Evolutionary conservation across 2,888 invertebrate genomes (phyloP).

Genomic region (Saturnia japonica): DNA sequence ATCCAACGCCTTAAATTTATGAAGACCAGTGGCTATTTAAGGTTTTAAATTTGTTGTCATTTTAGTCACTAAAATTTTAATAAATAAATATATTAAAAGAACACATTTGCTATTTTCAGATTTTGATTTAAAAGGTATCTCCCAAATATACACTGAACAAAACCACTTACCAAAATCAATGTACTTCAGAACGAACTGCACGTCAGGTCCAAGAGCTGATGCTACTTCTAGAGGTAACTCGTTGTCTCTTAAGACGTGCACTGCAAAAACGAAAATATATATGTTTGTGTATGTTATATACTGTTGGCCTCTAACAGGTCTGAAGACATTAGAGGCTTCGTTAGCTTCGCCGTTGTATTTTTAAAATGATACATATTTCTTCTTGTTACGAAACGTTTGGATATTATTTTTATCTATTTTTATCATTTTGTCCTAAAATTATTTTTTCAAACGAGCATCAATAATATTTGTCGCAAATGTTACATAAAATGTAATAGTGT

Average conservation of each 20-base stretch:
- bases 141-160: not conserved
- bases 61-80: not conserved
- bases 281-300: no score
- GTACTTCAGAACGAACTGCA: constrained; percentile 83
- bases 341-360: no score
- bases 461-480: not conserved
- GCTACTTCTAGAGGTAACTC: constrained; percentile 84
- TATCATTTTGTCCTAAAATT: not conserved
- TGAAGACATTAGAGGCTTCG: no score
- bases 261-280: constrained; percentile 72
- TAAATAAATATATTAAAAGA: not conserved
- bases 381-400: not conserved
- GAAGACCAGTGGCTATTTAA: no score
- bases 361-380: no score
- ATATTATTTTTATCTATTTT: not conserved
- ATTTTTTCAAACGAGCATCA: not conserved
- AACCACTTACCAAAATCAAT: constrained; percentile 63
- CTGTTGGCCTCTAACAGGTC: no score
- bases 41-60: no score
- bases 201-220: constrained; percentile 81
- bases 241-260: constrained; percentile 81
- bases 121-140: not conserved
- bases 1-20: no score
- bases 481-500: not conserved
- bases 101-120: not conserved